Evolutionary conservation across 2,888 invertebrate genomes (phyloP).

Genomic region (Gonocerus acuteangulatus): DNA sequence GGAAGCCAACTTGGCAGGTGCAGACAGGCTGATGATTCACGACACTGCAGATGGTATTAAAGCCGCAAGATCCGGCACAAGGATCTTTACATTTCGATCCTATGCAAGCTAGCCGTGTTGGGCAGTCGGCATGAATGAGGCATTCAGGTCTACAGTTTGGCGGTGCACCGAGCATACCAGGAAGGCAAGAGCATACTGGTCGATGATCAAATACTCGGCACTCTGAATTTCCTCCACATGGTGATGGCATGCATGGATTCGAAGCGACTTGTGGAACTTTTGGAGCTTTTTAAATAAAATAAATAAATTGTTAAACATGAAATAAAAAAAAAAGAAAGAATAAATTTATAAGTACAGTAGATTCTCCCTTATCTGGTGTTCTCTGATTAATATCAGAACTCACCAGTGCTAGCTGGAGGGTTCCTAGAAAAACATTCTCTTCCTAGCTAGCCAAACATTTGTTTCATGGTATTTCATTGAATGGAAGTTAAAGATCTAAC

Average conservation of each 20-base stretch:
- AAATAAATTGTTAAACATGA: neutral
- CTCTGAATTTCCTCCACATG: constrained; percentile 57
- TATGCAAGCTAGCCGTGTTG: constrained; percentile 62
- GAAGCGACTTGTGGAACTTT: constrained; percentile 42
- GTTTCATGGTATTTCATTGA: too few species aligned
- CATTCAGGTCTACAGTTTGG: constrained; percentile 72
- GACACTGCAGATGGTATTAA: constrained; percentile 64
- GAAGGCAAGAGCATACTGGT: constrained; percentile 64
- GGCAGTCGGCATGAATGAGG: constrained; percentile 69
- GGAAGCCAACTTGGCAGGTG: constrained; percentile 62
- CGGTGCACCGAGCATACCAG: constrained; percentile 69
- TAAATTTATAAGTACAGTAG: too few species aligned
- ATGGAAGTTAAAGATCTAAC: too few species aligned
- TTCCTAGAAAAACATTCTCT: too few species aligned
- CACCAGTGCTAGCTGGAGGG: too few species aligned
- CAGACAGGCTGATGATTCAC: constrained; percentile 70
- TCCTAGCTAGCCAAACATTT: too few species aligned
- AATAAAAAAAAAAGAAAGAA: neutral
- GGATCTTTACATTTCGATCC: constrained; percentile 65
- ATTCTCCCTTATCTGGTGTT: too few species aligned
- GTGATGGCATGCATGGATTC: constrained; percentile 64
- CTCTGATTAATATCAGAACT: too few species aligned
- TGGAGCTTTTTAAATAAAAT: constrained; percentile 39
- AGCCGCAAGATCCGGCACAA: constrained; percentile 66
- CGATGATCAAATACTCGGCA: constrained; percentile 52